Conservation (phyloP, 2,113 vertebrate species). For the Antidorcas marsupialis region DNA sequence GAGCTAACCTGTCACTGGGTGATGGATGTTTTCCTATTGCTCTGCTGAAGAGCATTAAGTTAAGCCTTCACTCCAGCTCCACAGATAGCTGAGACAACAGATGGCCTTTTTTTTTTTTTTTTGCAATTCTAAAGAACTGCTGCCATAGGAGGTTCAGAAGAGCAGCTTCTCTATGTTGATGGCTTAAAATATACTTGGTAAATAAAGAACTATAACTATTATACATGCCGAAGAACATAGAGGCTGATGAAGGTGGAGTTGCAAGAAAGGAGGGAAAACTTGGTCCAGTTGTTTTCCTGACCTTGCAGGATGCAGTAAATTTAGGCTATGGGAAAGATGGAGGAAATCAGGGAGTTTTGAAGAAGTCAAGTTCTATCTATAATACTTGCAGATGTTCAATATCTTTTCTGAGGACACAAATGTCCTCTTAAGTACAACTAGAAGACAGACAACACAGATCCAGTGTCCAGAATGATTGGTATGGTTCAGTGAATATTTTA, state of each 20-base stretch:
- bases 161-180: slow-evolving; percentile 56
- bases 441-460: not conserved
- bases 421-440: not conserved
- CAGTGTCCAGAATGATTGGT: not conserved
- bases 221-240: not conserved
- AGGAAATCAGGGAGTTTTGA: not conserved
- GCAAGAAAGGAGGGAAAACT: not conserved
- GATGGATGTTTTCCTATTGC: slow-evolving; percentile 84
- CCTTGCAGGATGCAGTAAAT: not conserved
- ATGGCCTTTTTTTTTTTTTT: slow-evolving; percentile 73
- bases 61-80: slow-evolving; percentile 79
- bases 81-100: slow-evolving; percentile 80
- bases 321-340: not conserved
- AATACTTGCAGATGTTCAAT: not conserved
- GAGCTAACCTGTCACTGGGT: slow-evolving; percentile 77
- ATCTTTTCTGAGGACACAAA: not conserved
- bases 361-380: not conserved
- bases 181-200: slow-evolving; percentile 59
- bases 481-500: not conserved
- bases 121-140: slow-evolving; percentile 72
- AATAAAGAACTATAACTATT: slow-evolving; percentile 46
- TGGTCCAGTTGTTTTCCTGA: not conserved
- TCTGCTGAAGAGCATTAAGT: slow-evolving; percentile 81
- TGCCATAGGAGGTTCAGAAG: slow-evolving; percentile 56
- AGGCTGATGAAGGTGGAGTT: not conserved